Evolutionary conservation across 2,888 invertebrate genomes (phyloP), one percentile per base, ranked within the genome.

Genomic region (Dryocosmus kuriphilus): DNA sequence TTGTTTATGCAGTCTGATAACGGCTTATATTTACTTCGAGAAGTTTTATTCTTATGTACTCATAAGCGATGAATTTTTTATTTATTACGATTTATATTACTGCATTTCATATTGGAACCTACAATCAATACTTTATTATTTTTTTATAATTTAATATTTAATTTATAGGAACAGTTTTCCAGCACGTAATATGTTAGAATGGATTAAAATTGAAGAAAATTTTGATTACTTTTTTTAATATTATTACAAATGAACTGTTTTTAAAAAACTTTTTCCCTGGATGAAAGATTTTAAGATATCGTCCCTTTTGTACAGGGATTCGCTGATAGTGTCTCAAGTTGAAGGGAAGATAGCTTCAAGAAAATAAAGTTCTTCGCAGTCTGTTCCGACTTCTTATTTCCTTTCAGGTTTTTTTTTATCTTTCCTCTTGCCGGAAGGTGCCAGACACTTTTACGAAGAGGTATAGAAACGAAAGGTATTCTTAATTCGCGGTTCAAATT

Each of bases 401-500:
- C 32, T 62, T 62, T 62, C 27, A 60, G 27, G 60, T 32, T n/a
- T 62, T 62, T 62, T 32, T 30, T 62, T 32, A 62, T 62, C 62
- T 35, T 62, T 62, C 32, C n/a, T 62, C 32, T 62, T 32, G 62
- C 35, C 62, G 62, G 32, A 35, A 62, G 62, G 32, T 62, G 27
- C 16, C 35, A 62, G 62, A 62, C 35, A 62, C 32, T 62, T 62
- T 62, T 62, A 62, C 62, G 62, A 62, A 32, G 35, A 35, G 11
- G 32, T n/a, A 11, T n/a, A 11, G 62, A 62, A 62, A 62, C 62
- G 32, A 35, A 62, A 62, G 62, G 62, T 16, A 62, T n/a, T 35
- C 32, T 62, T 62, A 62, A 62, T 62, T 62, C 62, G 62, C 32
- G 35, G 62, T 32, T 62, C 62, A 62, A 62, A 62, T 62, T 62